Evolutionary conservation across 2,888 invertebrate genomes (phyloP), one percentile per base, ranked within the genome.

Genomic region (Cynaeus angustus): DNA sequence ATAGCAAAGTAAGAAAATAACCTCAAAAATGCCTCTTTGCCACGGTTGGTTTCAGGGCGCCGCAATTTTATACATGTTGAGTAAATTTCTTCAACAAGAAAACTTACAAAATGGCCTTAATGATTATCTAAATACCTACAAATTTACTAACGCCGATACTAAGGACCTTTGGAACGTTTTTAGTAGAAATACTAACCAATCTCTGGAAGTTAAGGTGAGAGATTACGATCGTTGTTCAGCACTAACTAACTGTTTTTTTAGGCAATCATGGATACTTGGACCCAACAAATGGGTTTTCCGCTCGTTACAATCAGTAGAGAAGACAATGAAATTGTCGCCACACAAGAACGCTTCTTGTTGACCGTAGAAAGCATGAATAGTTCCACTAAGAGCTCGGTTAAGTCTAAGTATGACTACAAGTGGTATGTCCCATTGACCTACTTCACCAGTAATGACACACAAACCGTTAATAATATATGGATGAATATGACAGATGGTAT

Each of bases 341-440:
- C 86, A 1, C 95, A 94, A 81, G 90, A 91, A 78, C 86, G 93
- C 85, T 93, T 86, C 80, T 83, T 86, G 45, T 79, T 88, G 38
- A 86, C 87, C 3, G 82, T 83, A 66, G 85, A 85, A 79, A 77
- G 79, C 74, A 71, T 74, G 53, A 85, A 85, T 68, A 81, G 81
- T 64, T 80, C 83, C 3, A 70, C 77, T 0, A 80, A 82, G 62
- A 73, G 74, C 12, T 78, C 82, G 65, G 83, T 86, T 13, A 86
- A 87, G 76, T 87, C 89, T 4, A 87, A 87, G 59, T 88, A 87
- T 74, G 86, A 88, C 71, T 89, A 89, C 81, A 91, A 90, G 76
- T 95, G 94, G 94, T 91, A 91, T 74, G 90, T 95, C 71, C 94
- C 94, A 0, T 87, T 95, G 55, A 93, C 92, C 2, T 95, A 91